A percentile compares a stretch with the other conserved stretches of the same genome.
Evolutionary conservation across 2,797 vertebrate species (phyloP).

Genomic region (Sylvia borin): DNA sequence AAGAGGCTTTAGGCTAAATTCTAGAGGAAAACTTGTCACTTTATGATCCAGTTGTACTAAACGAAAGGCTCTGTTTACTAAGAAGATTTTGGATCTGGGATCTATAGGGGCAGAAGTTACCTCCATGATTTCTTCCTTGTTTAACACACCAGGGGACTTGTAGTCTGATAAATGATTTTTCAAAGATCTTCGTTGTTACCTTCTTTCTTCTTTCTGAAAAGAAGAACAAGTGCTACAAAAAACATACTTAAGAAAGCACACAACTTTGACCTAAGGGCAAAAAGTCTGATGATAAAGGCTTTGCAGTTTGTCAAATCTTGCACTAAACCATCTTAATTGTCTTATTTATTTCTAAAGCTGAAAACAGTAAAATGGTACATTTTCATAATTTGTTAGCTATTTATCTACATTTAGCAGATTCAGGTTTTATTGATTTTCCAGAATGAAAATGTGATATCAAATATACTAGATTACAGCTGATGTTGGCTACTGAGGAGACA

Average conservation of each 20-base stretch:
- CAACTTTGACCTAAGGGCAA: slow-evolving; percentile 45
- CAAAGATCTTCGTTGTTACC: slow-evolving; percentile 65
- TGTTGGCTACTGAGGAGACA: background rate
- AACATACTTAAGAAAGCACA: slow-evolving; percentile 57
- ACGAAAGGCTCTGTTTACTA: slow-evolving; percentile 74
- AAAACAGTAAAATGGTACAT: background rate
- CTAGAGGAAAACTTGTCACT: slow-evolving; percentile 74
- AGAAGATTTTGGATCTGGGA: slow-evolving; percentile 75
- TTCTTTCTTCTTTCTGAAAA: slow-evolving; percentile 32
- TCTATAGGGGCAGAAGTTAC: slow-evolving; percentile 72
- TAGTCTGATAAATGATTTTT: slow-evolving; percentile 66
- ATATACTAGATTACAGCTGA: background rate
- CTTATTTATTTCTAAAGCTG: background rate
- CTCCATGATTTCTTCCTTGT: slow-evolving; percentile 68
- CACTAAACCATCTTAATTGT: background rate
- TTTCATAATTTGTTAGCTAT: background rate
- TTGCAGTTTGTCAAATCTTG: background rate
- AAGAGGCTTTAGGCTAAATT: slow-evolving; percentile 70
- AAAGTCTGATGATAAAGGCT: slow-evolving; percentile 22
- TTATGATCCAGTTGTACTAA: slow-evolving; percentile 77
- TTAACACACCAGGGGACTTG: slow-evolving; percentile 61
- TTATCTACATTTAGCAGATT: background rate
- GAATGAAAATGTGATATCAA: background rate
- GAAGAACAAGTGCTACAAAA: slow-evolving; percentile 54
- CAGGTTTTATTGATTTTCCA: background rate